Conservation (phyloP, 2,113 vertebrate genomes). For the Diadophis punctatus region DNA sequence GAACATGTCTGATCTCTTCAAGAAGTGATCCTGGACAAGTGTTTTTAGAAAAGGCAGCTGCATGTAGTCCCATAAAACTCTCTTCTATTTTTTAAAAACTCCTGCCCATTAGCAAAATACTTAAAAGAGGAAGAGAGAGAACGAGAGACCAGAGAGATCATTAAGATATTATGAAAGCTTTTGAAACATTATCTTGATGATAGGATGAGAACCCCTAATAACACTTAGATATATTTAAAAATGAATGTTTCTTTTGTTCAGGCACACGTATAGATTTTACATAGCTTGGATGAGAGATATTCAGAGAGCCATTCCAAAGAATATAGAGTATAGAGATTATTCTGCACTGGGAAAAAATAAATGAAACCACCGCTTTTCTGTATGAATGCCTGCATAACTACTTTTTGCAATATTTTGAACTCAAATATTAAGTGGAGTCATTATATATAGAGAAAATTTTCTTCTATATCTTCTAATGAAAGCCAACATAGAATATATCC, state of each 20-base stretch:
- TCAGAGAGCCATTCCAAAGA: not conserved
- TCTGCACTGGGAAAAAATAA: not conserved
- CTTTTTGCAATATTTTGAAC: conserved; percentile 11
- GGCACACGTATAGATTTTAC: conserved; percentile 13
- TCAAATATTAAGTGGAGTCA: conserved; percentile 7
- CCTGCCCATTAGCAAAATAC: conserved; percentile 43
- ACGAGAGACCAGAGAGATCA: not conserved
- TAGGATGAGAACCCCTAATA: not conserved
- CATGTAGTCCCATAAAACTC: conserved; percentile 52
- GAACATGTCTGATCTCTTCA: conserved; percentile 73
- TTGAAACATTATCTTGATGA: conserved; percentile 5
- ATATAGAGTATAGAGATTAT: conserved; percentile 21
- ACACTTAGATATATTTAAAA: not conserved
- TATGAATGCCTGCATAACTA: not conserved
- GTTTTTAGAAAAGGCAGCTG: conserved; percentile 65
- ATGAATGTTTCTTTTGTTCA: conserved; percentile 6
- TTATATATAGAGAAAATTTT: not conserved
- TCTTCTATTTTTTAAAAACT: conserved; percentile 46
- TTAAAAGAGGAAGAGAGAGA: not conserved
- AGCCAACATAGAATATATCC: conserved; percentile 5
- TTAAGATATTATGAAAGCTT: conserved; percentile 14
- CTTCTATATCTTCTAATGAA: conserved; percentile 20
- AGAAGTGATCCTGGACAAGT: conserved; percentile 70
- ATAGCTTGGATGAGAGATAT: conserved; percentile 7
- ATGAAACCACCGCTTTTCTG: not conserved